Percentiles rank a stretch among this genome's conserved stretches.
phyloP scores from a whole-genome alignment of 1,140 invertebrate genomes.

The Bombus polaris region DNA sequence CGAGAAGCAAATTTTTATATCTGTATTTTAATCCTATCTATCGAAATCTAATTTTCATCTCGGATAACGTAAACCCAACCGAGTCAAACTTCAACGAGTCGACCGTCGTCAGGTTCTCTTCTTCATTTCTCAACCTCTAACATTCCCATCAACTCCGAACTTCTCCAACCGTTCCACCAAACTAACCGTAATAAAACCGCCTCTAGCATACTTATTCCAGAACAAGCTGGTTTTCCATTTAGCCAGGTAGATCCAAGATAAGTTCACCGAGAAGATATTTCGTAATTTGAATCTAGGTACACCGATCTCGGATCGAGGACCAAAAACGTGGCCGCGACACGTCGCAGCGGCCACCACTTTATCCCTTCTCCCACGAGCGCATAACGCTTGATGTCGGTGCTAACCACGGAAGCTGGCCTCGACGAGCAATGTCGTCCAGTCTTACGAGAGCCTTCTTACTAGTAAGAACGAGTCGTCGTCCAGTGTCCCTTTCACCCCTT shows the following conservation, averaged over 20 bases:
- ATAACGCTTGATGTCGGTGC: conserved; percentile 49
- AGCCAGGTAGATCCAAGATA: not conserved
- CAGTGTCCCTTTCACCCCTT: not conserved
- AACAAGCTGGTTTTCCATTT: not conserved
- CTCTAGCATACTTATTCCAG: not conserved
- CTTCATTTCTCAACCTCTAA: not conserved
- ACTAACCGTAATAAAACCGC: no score
- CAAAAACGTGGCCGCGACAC: conserved; percentile 46
- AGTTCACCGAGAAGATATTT: not conserved
- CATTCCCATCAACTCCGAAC: not conserved
- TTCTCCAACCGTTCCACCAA: not conserved
- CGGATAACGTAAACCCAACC: rapidly evolving
- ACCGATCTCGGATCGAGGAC: conserved; percentile 21
- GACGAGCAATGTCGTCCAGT: conserved; percentile 76
- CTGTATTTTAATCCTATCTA: no score
- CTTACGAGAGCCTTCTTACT: conserved; percentile 72
- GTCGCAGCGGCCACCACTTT: not conserved
- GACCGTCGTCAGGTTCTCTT: not conserved
- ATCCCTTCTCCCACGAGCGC: conserved; percentile 50
- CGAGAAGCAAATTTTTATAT: no score
- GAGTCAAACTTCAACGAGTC: not conserved
- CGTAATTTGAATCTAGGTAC: conserved; percentile 5
- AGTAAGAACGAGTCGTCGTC: conserved; percentile 50
- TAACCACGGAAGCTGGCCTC: conserved; percentile 75
- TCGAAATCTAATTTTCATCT: no score